phyloP scores from a whole-genome alignment of 2,113 vertebrate genomes.

The Hypocryptadius cinnamomeus region DNA sequence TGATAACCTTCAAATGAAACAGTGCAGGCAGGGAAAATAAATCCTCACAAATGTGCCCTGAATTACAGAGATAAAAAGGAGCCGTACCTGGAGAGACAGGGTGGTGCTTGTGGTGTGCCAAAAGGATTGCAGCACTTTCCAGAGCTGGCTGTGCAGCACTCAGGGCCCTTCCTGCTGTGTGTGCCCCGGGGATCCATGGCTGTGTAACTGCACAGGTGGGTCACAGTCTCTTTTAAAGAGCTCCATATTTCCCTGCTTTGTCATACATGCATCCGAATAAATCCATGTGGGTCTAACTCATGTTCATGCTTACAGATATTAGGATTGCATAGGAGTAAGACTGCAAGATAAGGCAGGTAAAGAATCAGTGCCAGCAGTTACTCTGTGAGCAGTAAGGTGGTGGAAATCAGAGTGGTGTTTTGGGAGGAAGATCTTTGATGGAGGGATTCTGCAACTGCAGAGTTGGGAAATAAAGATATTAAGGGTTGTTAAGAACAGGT shows the following conservation, averaged over 20 bases:
- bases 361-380: not conserved
- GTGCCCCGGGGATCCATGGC: rapidly evolving
- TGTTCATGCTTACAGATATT: not conserved
- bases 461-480: not conserved
- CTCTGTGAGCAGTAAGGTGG: too few relatives aligned
- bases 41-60: rapidly evolving
- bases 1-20: not conserved
- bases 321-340: not conserved
- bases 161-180: not conserved
- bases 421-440: not conserved
- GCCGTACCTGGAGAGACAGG: not conserved
- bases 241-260: not conserved
- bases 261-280: rapidly evolving
- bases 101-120: not conserved
- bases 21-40: not conserved
- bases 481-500: not conserved
- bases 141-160: not conserved
- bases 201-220: not conserved
- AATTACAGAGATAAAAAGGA: not conserved
- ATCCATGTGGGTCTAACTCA: not conserved
- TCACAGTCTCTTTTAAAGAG: not conserved
- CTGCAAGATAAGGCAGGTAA: not conserved
- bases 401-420: not conserved
- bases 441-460: not conserved
- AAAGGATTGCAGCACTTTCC: not conserved